Conservation (phyloP, 2,888 invertebrate genomes). For the Hemaris fuciformis region DNA sequence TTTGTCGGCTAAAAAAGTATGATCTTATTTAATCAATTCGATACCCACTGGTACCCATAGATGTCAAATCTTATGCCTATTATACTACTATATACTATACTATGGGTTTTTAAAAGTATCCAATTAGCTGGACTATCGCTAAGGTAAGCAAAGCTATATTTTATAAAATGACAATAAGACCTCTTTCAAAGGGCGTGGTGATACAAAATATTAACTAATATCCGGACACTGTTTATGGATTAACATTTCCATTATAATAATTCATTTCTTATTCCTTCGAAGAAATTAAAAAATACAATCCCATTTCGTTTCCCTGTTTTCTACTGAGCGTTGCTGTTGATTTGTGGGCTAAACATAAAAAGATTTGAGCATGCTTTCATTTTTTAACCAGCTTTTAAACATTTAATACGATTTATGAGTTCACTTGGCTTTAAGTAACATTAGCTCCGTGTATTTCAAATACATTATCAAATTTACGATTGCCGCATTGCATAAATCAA, state of each 20-base stretch:
- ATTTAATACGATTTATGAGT: conserved; percentile 5
- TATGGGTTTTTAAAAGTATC: too few relatives aligned
- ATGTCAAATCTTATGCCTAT: too few relatives aligned
- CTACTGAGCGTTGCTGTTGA: not conserved
- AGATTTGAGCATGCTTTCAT: not conserved
- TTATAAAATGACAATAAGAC: too few relatives aligned
- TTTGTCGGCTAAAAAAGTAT: too few relatives aligned
- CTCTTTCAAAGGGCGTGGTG: too few relatives aligned
- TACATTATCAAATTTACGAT: not conserved
- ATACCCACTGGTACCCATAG: too few relatives aligned
- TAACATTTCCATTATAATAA: not conserved
- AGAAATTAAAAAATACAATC: not conserved
- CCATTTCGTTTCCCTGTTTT: not conserved
- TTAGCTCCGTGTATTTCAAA: not conserved
- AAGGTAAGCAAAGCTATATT: too few relatives aligned
- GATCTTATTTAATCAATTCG: too few relatives aligned
- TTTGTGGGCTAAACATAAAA: not conserved
- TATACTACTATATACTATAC: too few relatives aligned
- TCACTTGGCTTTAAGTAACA: not conserved
- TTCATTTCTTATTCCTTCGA: not conserved
- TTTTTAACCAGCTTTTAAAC: not conserved
- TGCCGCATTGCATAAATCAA: not conserved
- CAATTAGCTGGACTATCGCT: too few relatives aligned
- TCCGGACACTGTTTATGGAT: not conserved
- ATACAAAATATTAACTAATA: too few relatives aligned